These are phyloP conservation scores for Diploscapter pachys DNA, from an alignment of 1,140 invertebrate genomes.

Conservation along the genomic window DNA sequence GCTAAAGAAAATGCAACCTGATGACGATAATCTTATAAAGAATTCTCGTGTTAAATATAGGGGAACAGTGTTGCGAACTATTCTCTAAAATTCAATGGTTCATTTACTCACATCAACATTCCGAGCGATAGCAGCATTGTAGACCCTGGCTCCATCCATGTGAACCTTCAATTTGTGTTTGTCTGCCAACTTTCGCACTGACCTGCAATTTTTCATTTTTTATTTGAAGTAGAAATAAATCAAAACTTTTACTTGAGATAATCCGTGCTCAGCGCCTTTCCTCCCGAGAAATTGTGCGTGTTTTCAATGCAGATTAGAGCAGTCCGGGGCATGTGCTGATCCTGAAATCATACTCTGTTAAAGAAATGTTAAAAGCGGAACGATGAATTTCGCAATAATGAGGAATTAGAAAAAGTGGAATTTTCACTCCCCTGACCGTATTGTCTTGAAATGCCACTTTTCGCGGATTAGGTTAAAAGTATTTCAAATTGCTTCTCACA, in stretches of 20 bases:
- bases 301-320: conserved; percentile 82
- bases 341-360: conserved; percentile 27
- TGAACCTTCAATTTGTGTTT: conserved; percentile 72
- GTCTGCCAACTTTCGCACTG: conserved; percentile 68
- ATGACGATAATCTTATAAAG: no score
- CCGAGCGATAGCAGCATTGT: conserved; percentile 76
- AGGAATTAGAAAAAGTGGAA: no score
- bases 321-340: conserved; percentile 76
- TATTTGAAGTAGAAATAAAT: neutral
- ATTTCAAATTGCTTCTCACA: no score
- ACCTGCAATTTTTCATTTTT: conserved; percentile 27
- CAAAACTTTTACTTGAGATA: conserved; percentile 68
- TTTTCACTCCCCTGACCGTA: no score
- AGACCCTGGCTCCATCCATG: conserved; percentile 87
- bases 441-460: no score
- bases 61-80: neutral
- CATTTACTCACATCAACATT: conserved; percentile 30
- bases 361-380: no score
- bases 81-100: neutral
- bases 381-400: no score
- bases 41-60: no score
- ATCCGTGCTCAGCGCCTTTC: conserved; percentile 73
- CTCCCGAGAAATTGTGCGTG: conserved; percentile 83
- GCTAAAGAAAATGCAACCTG: no score
- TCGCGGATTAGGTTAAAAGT: no score